Conservation (phyloP, 2,888 invertebrate species). For the Caenorhabditis japonica region DNA sequence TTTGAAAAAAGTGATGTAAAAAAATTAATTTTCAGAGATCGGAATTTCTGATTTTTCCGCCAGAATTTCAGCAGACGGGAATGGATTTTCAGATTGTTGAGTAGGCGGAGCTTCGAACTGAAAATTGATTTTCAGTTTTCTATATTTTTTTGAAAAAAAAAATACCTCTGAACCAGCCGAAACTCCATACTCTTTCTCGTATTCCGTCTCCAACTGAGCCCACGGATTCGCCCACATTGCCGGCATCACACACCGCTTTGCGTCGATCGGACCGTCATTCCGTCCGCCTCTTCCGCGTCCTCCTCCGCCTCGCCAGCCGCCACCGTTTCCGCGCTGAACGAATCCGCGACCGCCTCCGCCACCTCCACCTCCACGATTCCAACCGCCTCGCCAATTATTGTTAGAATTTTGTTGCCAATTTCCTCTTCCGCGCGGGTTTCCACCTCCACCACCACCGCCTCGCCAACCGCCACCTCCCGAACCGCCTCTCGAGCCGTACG, state of each 20-base stretch:
- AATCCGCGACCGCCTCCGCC: constrained; percentile 4
- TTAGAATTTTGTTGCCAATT: background rate
- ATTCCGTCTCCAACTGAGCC: constrained; percentile 23
- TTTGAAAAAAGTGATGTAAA: no score
- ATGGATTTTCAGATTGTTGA: no score
- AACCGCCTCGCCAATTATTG: constrained; percentile 8
- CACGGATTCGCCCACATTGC: constrained; percentile 44
- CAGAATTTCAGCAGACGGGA: no score
- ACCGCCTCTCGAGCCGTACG: constrained; percentile 12
- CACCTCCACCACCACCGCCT: constrained; percentile 6
- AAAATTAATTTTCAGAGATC: no score
- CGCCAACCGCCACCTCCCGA: constrained; percentile 11
- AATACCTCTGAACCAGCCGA: no score
- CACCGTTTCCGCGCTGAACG: background rate
- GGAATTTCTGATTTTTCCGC: no score
- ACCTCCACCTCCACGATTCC: background rate
- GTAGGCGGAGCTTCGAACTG: no score
- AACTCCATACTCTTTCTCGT: constrained; percentile 38
- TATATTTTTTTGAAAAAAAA: no score
- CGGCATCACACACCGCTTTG: constrained; percentile 32
- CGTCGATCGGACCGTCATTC: constrained; percentile 19
- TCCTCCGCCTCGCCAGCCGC: constrained; percentile 14
- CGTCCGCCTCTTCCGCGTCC: constrained; percentile 26
- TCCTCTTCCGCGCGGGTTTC: no score
- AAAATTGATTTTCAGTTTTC: no score